A percentile compares a stretch with the other conserved stretches of the same genome.
Conservation (phyloP, 2,113 vertebrate genomes). For the Glaucidium brasilianum region DNA sequence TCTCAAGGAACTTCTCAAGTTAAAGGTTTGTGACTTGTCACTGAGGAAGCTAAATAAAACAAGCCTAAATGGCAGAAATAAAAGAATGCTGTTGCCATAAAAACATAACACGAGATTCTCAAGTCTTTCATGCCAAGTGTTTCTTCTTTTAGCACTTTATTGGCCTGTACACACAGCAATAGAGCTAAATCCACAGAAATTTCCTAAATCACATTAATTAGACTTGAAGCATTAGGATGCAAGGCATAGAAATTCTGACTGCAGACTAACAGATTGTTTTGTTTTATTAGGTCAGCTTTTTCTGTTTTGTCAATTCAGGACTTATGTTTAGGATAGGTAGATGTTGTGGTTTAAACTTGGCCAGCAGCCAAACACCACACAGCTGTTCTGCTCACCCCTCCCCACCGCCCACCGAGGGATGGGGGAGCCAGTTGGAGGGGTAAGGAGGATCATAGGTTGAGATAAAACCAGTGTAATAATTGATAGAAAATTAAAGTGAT, state of each 20-base stretch:
- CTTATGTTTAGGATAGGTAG: rapidly evolving
- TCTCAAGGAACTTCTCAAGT: not conserved
- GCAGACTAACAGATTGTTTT: not conserved
- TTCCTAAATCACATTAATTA: not conserved
- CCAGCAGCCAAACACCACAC: too few species aligned
- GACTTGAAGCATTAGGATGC: not conserved
- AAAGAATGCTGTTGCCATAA: not conserved
- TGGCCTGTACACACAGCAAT: rapidly evolving
- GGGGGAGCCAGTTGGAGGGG: too few species aligned
- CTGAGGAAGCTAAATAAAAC: not conserved
- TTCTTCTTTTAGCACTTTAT: not conserved
- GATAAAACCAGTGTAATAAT: too few species aligned
- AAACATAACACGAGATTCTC: not conserved
- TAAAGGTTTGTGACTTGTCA: not conserved
- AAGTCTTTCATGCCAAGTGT: not conserved
- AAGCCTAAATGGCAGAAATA: not conserved
- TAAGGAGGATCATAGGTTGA: too few species aligned
- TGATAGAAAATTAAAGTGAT: too few species aligned
- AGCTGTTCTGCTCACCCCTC: too few species aligned
- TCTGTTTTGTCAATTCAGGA: not conserved
- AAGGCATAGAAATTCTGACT: not conserved
- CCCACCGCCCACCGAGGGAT: too few species aligned
- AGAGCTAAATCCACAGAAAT: not conserved
- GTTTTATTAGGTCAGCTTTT: not conserved
- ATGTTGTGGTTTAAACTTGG: too few species aligned